phyloP scores from a whole-genome alignment of 2,113 vertebrate species.

The Nyctereutes procyonoides region DNA sequence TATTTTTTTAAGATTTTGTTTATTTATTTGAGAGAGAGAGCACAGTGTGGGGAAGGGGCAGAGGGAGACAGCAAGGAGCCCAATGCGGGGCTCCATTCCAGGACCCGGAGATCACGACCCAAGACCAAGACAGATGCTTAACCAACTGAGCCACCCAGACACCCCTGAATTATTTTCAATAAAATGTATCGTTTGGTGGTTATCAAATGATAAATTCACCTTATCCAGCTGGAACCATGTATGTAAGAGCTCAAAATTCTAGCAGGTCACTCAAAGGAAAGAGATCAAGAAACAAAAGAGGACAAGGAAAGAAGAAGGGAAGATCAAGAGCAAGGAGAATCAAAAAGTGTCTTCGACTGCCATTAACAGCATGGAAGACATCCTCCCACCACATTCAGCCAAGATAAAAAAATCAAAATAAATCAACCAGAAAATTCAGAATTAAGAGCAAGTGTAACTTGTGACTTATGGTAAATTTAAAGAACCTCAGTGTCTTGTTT shows the following conservation, averaged over 20 bases:
- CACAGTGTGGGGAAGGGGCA: neutral
- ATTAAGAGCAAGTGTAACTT: conserved; percentile 51
- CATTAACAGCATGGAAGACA: conserved; percentile 24
- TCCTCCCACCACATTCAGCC: neutral
- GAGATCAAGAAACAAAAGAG: neutral
- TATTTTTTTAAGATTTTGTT: neutral
- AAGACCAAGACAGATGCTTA: neutral
- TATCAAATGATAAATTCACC: conserved; percentile 1
- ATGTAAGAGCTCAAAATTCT: conserved; percentile 41
- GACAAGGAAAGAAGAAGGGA: neutral
- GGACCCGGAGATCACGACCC: neutral
- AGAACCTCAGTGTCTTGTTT: conserved; percentile 71
- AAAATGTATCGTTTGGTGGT: conserved; percentile 3
- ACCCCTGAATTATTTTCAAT: neutral
- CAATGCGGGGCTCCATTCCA: neutral
- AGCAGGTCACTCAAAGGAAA: conserved; percentile 19
- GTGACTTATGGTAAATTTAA: conserved; percentile 73
- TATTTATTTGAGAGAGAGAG: neutral
- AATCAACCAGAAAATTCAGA: neutral
- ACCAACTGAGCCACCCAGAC: neutral
- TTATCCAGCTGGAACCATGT: neutral
- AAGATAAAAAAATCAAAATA: conserved; percentile 34
- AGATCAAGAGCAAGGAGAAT: neutral
- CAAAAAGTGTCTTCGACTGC: neutral
- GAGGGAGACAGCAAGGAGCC: neutral